These are phyloP conservation scores for Caenorhabditis parvicauda DNA, from an alignment of 2,888 invertebrate species.

Conservation along the genomic window DNA sequence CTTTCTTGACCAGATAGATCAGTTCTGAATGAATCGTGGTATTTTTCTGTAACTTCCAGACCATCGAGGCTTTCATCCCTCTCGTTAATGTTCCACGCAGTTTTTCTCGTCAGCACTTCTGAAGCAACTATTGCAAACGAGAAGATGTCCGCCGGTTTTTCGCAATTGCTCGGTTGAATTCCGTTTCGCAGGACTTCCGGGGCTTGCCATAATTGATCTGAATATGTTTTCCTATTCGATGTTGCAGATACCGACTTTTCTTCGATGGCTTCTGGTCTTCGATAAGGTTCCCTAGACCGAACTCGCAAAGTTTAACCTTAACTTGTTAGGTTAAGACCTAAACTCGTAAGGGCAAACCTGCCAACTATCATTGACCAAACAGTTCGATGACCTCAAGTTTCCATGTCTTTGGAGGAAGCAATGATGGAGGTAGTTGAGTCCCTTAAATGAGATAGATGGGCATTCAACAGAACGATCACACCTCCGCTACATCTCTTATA, in stretches of 20 bases:
- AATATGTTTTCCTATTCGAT: too few relatives aligned
- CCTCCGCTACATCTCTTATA: slow-evolving; percentile 39
- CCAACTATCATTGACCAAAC: slow-evolving; percentile 53
- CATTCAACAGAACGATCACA: not conserved
- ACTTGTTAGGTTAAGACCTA: too few relatives aligned
- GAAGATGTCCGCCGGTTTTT: slow-evolving; percentile 51
- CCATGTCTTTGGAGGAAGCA: slow-evolving; percentile 42
- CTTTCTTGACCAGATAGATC: slow-evolving; percentile 43
- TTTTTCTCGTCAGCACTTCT: slow-evolving; percentile 49
- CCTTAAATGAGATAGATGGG: slow-evolving; percentile 11
- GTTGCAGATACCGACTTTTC: too few relatives aligned
- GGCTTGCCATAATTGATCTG: slow-evolving; percentile 52
- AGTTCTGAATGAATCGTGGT: slow-evolving; percentile 21
- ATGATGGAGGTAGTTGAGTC: slow-evolving; percentile 39
- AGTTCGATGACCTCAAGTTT: slow-evolving; percentile 40
- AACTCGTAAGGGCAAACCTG: slow-evolving; percentile 14
- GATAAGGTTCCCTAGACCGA: slow-evolving; percentile 21
- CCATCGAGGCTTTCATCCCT: slow-evolving; percentile 34
- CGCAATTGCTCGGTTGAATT: slow-evolving; percentile 23
- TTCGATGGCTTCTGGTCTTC: slow-evolving; percentile 32
- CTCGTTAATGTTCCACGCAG: slow-evolving; percentile 46
- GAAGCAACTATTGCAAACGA: slow-evolving; percentile 54
- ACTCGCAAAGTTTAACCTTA: slow-evolving; percentile 30
- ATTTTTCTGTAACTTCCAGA: slow-evolving; percentile 2
- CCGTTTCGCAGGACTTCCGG: slow-evolving; percentile 48